A percentile compares a stretch with the other conserved stretches of the same genome.
Conservation (phyloP, 2,113 vertebrate genomes). For the Gallinago paraguaiae region DNA sequence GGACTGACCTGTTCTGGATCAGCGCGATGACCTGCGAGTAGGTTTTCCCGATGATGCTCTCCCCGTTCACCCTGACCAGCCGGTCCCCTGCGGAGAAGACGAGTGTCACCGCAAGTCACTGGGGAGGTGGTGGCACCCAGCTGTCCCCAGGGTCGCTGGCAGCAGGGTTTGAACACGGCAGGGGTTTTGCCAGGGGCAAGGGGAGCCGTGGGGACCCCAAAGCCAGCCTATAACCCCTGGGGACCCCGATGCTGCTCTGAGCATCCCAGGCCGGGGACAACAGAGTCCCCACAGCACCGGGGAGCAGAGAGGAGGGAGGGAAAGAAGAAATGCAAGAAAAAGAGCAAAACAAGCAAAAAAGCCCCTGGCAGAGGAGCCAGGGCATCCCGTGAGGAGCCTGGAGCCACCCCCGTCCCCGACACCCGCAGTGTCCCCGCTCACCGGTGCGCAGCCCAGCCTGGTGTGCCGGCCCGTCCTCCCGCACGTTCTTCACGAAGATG, state of each 20-base stretch:
- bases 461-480: conserved; percentile 91
- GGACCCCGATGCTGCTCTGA: not conserved
- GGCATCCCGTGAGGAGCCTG: fast-evolving
- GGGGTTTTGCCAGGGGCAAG: not conserved
- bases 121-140: not conserved
- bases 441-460: conserved; percentile 91
- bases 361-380: not conserved
- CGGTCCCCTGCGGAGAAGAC: conserved; percentile 83
- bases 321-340: not conserved
- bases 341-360: not conserved
- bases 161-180: not conserved
- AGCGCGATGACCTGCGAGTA: conserved; percentile 97
- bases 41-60: conserved; percentile 93
- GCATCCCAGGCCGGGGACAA: not conserved
- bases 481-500: conserved; percentile 97
- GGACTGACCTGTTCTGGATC: conserved; percentile 94
- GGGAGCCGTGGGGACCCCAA: not conserved
- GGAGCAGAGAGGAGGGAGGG: not conserved
- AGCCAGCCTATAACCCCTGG: not conserved
- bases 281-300: fast-evolving
- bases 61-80: conserved; percentile 95
- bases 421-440: conserved; percentile 7
- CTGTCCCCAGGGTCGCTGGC: fast-evolving
- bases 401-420: not conserved
- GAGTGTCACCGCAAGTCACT: fast-evolving